Conservation (phyloP, 1,140 invertebrate genomes). For the Pantala flavescens region DNA sequence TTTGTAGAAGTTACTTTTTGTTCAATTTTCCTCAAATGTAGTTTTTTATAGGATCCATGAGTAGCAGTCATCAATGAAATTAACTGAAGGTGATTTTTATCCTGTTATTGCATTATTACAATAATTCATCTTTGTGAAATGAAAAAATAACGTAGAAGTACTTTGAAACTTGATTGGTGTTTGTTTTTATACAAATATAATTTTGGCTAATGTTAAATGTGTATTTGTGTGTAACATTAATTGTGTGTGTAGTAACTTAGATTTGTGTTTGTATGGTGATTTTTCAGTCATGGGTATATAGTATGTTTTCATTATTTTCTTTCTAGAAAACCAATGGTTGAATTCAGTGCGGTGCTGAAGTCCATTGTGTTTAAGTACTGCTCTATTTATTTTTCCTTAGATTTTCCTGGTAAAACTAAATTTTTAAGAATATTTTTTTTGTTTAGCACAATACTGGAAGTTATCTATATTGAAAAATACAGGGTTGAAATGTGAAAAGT, state of each 20-base stretch:
- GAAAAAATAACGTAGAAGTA: too few species aligned
- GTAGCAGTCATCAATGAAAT: background rate
- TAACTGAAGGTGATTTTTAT: background rate
- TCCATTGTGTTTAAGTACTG: background rate
- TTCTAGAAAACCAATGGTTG: slow-evolving; percentile 2
- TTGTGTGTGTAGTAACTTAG: slow-evolving; percentile 1
- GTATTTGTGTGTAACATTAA: background rate
- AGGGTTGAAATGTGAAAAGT: background rate
- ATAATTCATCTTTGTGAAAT: background rate
- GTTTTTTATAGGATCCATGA: slow-evolving; percentile 6
- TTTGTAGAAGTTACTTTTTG: background rate
- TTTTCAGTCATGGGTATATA: background rate
- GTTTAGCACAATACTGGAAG: background rate
- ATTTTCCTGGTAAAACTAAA: background rate
- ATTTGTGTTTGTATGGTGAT: background rate
- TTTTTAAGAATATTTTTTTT: background rate
- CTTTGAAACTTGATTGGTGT: too few species aligned
- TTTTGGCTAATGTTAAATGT: background rate
- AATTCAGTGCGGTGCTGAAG: background rate
- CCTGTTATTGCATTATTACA: background rate
- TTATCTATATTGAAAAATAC: background rate
- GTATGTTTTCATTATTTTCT: background rate
- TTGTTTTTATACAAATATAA: background rate
- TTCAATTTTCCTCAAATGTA: background rate
- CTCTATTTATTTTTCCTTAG: background rate